Evolutionary conservation across 2,797 vertebrate species (phyloP).

Genomic region (Chelmon rostratus): DNA sequence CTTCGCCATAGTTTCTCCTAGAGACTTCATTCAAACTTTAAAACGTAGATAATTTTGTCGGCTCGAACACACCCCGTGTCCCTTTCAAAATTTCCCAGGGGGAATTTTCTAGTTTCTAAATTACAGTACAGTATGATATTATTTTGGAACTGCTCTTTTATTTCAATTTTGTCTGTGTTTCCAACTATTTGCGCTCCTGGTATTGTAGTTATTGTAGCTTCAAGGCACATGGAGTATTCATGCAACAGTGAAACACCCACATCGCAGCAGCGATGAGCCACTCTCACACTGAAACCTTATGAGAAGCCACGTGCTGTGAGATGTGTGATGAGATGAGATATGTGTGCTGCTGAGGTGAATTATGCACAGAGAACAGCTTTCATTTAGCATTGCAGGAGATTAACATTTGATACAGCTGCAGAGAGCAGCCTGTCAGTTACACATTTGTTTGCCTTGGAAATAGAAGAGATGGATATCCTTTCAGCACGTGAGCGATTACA

Average conservation of each 20-base stretch:
- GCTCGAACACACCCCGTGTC: too few species aligned
- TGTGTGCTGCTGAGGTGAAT: not conserved
- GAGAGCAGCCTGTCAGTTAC: not conserved
- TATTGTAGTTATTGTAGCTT: conserved; percentile 4
- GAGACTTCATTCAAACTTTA: too few species aligned
- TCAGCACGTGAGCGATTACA: conserved; percentile 20
- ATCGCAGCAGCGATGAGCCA: conserved; percentile 23
- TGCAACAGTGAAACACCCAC: conserved; percentile 9
- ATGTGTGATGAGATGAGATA: not conserved
- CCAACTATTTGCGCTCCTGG: not conserved
- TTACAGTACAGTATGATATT: too few species aligned
- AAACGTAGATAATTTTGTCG: too few species aligned
- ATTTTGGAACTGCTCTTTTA: not conserved
- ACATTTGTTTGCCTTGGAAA: conserved; percentile 22
- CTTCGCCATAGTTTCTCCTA: too few species aligned
- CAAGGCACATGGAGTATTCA: conserved; percentile 20
- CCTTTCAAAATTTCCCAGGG: too few species aligned
- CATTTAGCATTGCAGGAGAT: conserved; percentile 3
- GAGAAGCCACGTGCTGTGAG: not conserved
- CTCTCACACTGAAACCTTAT: conserved; percentile 9
- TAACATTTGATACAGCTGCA: conserved; percentile 1
- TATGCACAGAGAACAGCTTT: not conserved
- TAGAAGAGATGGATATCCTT: conserved; percentile 25
- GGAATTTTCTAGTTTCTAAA: too few species aligned
- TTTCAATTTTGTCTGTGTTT: not conserved